Evolutionary conservation across 1,140 invertebrate species (phyloP).

Genomic region (Frieseomelitta varia): DNA sequence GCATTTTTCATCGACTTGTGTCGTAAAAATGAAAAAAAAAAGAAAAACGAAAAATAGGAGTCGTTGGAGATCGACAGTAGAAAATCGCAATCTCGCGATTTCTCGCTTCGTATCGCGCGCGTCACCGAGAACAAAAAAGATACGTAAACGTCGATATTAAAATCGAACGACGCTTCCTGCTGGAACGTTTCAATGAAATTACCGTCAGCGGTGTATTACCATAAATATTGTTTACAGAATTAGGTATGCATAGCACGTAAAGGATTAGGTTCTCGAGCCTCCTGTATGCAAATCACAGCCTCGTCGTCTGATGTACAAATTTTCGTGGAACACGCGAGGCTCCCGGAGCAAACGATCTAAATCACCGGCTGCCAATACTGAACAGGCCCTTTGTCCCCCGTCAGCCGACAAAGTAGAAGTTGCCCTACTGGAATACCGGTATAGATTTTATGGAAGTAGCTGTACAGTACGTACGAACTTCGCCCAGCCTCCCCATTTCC

Average conservation of each 20-base stretch:
- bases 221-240: conserved; percentile 55
- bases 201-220: conserved; percentile 24
- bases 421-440: conserved; percentile 41
- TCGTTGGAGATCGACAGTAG: no score
- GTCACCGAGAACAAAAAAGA: neutral
- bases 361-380: conserved; percentile 63
- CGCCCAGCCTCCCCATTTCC: neutral
- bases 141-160: neutral
- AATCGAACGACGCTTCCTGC: neutral
- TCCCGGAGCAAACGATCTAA: conserved; percentile 53
- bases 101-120: no score
- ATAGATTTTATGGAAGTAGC: conserved; percentile 63
- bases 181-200: conserved; percentile 41
- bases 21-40: no score
- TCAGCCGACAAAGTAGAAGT: conserved; percentile 60
- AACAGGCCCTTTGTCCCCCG: conserved; percentile 37
- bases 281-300: conserved; percentile 48
- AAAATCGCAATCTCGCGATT: no score
- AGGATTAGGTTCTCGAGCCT: conserved; percentile 40
- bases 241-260: conserved; percentile 46
- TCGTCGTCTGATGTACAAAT: conserved; percentile 42
- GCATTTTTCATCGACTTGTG: no score
- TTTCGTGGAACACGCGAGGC: conserved; percentile 43
- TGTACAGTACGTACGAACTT: conserved; percentile 38
- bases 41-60: no score